Conservation (phyloP, 2,888 invertebrate genomes). For the Watsonalla cultraria region DNA sequence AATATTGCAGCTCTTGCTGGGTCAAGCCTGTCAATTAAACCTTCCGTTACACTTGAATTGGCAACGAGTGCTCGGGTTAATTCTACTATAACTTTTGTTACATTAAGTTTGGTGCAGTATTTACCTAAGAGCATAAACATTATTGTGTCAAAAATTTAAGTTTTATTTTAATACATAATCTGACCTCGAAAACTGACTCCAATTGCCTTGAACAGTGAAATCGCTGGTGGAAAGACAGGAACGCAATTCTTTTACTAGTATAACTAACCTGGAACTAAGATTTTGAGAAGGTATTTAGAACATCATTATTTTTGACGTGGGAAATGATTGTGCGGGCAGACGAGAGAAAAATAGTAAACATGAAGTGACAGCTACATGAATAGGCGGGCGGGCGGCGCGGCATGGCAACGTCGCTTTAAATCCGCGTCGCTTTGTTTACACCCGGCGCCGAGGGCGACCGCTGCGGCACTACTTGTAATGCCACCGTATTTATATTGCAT, state of each 20-base stretch:
- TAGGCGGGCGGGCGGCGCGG: constrained; percentile 29
- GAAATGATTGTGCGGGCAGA: background rate
- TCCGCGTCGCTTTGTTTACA: constrained; percentile 66
- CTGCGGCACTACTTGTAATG: constrained; percentile 33
- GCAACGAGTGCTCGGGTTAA: background rate
- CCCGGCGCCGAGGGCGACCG: constrained; percentile 43
- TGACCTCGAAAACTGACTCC: no score
- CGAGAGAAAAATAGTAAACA: constrained; percentile 33
- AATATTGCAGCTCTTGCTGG: constrained; percentile 19
- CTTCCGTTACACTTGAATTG: constrained; percentile 9
- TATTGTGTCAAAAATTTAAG: no score
- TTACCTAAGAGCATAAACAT: no score
- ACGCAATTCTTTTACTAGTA: background rate
- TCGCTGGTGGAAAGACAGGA: no score
- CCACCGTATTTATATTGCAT: constrained; percentile 23
- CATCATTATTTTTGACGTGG: constrained; percentile 2
- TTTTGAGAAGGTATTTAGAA: constrained; percentile 5
- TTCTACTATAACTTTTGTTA: no score
- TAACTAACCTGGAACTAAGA: constrained; percentile 1
- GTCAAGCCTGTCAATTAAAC: constrained; percentile 21
- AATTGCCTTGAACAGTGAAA: no score
- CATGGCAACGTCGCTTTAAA: constrained; percentile 49
- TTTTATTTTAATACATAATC: no score
- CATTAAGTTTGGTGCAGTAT: no score
- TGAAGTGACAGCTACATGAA: constrained; percentile 36